Conservation (phyloP, 2,797 vertebrate species). For the Notoglanidium macrostoma region DNA sequence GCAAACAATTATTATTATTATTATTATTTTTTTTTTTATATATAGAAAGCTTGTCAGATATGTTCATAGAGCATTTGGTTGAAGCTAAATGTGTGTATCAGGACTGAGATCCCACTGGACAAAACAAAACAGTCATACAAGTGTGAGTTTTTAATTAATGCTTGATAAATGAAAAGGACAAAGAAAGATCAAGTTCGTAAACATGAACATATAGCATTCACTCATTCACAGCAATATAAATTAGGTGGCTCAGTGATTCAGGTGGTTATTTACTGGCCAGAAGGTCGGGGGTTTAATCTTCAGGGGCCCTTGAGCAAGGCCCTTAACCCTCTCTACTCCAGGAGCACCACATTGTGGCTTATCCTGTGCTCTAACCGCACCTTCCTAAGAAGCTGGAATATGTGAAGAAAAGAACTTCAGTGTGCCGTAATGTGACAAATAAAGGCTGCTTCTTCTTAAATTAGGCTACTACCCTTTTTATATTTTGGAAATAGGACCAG, state of each 20-base stretch:
- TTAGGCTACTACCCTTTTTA: neutral
- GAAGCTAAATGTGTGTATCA: neutral
- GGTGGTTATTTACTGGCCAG: too few species aligned
- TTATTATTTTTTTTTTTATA: neutral
- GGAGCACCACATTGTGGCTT: too few species aligned
- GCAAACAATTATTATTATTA: neutral
- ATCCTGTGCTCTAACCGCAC: too few species aligned
- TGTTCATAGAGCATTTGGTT: neutral
- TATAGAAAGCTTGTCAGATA: too few species aligned
- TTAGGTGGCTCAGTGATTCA: too few species aligned
- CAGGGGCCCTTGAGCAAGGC: too few species aligned
- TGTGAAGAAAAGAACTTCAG: too few species aligned
- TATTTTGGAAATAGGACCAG: neutral
- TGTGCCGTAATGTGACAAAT: too few species aligned
- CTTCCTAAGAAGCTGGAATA: too few species aligned
- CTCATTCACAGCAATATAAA: neutral
- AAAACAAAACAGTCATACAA: neutral
- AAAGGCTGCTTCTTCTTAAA: neutral
- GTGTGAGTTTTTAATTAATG: neutral
- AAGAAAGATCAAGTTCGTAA: neutral
- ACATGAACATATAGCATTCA: neutral
- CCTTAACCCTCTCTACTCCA: too few species aligned
- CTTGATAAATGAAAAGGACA: neutral
- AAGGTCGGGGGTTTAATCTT: too few species aligned
- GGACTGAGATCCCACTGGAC: neutral